Conservation (phyloP, 2,113 vertebrate genomes). For the Indicator indicator region DNA sequence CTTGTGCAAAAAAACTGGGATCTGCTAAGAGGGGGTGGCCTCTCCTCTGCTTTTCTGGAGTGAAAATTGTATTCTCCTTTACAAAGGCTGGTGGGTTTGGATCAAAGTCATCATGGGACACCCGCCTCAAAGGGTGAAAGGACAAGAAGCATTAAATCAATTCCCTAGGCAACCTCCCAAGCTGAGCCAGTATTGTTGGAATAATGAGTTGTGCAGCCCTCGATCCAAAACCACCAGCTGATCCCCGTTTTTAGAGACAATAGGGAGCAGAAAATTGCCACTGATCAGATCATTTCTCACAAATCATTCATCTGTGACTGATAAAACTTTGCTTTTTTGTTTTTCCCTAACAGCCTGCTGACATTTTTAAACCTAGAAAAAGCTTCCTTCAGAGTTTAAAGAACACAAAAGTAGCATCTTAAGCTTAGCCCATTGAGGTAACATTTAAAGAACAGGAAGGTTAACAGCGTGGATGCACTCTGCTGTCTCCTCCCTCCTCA, state of each 20-base stretch:
- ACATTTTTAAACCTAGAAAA: neutral
- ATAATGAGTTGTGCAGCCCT: slow-evolving; percentile 71
- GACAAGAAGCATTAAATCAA: slow-evolving; percentile 55
- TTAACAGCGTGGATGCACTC: neutral
- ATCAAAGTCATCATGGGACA: slow-evolving; percentile 50
- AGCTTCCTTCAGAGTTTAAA: neutral
- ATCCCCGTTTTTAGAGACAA: slow-evolving; percentile 66
- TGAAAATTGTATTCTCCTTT: slow-evolving; percentile 11
- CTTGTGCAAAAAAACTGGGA: neutral
- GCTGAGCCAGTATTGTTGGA: slow-evolving; percentile 64
- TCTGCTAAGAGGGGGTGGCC: neutral
- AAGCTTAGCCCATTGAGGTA: neutral
- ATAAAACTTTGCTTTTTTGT: neutral
- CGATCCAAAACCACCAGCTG: slow-evolving; percentile 67
- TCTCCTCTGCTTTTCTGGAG: neutral
- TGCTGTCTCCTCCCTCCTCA: neutral
- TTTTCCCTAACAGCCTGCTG: neutral
- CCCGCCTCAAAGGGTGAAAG: slow-evolving; percentile 37
- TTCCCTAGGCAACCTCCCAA: slow-evolving; percentile 69
- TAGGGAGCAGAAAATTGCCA: slow-evolving; percentile 29
- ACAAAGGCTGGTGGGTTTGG: slow-evolving; percentile 37
- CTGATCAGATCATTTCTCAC: neutral
- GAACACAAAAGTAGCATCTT: too few relatives aligned
- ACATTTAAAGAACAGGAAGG: neutral
- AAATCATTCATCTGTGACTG: neutral